These are phyloP conservation scores for Drymodes brunneopygia DNA, from an alignment of 2,113 vertebrate genomes.

Conservation along the genomic window DNA sequence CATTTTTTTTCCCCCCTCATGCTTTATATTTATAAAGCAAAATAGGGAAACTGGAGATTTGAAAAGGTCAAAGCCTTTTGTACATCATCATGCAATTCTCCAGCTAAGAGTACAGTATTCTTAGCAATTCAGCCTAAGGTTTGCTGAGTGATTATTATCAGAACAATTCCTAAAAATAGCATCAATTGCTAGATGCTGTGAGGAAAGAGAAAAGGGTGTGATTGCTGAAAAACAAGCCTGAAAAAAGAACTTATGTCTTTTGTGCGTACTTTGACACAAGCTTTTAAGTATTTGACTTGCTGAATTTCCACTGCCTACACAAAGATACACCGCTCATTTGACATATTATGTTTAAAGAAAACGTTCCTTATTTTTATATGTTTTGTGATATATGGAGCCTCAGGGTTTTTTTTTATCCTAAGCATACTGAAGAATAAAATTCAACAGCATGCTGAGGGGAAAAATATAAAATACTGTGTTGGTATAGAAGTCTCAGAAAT, in stretches of 20 bases:
- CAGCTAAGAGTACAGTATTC: background rate
- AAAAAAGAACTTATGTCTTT: background rate
- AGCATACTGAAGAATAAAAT: background rate
- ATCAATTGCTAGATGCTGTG: background rate
- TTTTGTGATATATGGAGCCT: background rate
- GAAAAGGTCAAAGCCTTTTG: background rate
- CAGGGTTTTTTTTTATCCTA: background rate
- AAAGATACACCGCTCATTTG: background rate
- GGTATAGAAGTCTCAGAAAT: background rate
- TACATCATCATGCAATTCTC: background rate
- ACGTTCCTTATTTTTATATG: background rate
- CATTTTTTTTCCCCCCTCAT: accelerated
- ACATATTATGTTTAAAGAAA: background rate
- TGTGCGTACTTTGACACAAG: background rate
- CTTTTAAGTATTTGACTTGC: background rate
- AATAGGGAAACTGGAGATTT: background rate
- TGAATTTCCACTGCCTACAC: background rate
- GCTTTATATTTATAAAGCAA: background rate
- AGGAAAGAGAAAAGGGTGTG: background rate
- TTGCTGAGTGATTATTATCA: background rate
- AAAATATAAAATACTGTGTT: background rate
- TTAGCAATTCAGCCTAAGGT: background rate
- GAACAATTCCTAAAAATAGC: constrained; percentile 34
- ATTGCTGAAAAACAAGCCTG: background rate
- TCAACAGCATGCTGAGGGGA: background rate